Evolutionary conservation across 2,888 invertebrate species (phyloP), one percentile per base, ranked within the genome.

Genomic region (Notodonta dromedarius): DNA sequence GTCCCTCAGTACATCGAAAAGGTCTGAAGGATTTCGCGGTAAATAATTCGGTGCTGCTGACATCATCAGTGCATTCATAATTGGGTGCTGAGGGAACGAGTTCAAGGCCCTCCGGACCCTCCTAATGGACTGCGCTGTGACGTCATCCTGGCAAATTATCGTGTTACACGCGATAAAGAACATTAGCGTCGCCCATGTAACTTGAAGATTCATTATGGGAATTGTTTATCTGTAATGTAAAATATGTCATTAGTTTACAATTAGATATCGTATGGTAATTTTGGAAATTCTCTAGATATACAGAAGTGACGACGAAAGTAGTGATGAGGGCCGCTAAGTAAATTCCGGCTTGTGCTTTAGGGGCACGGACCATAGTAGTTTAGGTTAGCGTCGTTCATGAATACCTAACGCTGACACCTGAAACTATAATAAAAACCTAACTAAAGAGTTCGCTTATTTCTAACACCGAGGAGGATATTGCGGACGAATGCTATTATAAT

Each of bases 1-100:
- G 42, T 87, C 87, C 32, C 87, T 71, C 40, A 87, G 62, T 24
- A 80, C 73, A 58, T 85, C 85, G 55, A 86, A 86, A 5, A 80
- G 53, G 62, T 85, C 84, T 2, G 66, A 72, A 32, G 79, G 72
- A 55, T 76, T 73, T 12, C 63, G 73, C 1, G 81, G 82, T 5
- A 68, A 62, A 54, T 82, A 83, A 59, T 80, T 82, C 0, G 78
- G 73, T 13, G 81, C 74, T 9, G 79, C 59, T 0, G 82, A 69
- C 65, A 82, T 78, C 75, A 75, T 72, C 60, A 83, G n/a, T 11
- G 77, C n/a, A 44, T 84, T 77, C 57, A 83, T 59, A 14, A 85
- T 71, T 12, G 76, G 77, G 52, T 67, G 77, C 61, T 84, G 83
- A 0, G 73, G 75, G 50, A 72, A 77, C 2, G 83, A 82, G 44